Evolutionary conservation across 2,888 invertebrate species (phyloP), one percentile per base, ranked within the genome.

Genomic region (Eurois occulta): DNA sequence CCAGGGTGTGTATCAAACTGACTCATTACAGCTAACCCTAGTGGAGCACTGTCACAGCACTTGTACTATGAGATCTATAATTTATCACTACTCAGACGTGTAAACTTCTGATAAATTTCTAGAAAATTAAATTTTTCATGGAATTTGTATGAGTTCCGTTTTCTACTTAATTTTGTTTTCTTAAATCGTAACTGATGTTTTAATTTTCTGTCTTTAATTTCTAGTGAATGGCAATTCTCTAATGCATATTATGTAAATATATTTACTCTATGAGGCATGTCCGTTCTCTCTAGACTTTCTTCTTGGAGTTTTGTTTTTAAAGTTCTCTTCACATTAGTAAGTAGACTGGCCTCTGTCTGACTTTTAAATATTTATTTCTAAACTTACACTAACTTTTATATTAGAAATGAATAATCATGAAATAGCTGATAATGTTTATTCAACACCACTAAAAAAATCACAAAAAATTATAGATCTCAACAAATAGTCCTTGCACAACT

Each of bases 1-100:
- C 98, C 97, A 98, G 98, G 98, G 98, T 98, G 98, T 98, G 98
- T 98, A 98, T 98, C 97, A 93, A 95, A 94, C 94, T 90, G 91
- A 95, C 94, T 94, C 94, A 91, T 91, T 95, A 95, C 96, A 95
- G 95, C 94, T 95, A 95, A 91, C 91, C 92, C 91, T 96, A 96
- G 96, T 94, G 94, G 94, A 95, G 96, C 96, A 96, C 95, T 90
- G 91, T 93, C 94, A 94, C 92, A 92, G 95, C 95, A 95, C 95
- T 92, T 92, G 81, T 88, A 90, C 91, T 87, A 90, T 93, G 95
- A 94, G 96, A 94, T 96, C 95, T 95, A 94, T 95, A 94, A 95
- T 94, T 92, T 87, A 83, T 80, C 78, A 76, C 41, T 72, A 78
- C 46, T 60, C 7, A 60, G 80, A 72, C 32, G 32, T 24, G 5